phyloP scores from a whole-genome alignment of 2,113 vertebrate species.

The Thalassoma bifasciatum region DNA sequence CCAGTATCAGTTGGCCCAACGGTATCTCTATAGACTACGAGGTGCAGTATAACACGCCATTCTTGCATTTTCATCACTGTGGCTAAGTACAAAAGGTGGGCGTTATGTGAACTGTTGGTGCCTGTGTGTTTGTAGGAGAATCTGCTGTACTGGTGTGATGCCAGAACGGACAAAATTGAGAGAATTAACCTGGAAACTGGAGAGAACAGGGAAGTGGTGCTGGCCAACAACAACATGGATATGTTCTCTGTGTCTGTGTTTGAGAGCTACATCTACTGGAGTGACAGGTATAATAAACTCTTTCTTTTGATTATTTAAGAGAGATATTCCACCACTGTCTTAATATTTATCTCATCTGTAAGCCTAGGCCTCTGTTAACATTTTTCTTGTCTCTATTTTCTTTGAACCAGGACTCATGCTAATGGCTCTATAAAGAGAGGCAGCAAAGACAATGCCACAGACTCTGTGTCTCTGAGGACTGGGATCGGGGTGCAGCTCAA shows the following conservation, averaged over 20 bases:
- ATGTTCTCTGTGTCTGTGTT: slow-evolving; percentile 99
- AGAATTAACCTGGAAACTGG: slow-evolving; percentile 95
- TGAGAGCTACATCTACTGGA: slow-evolving; percentile 98
- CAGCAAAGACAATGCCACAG: slow-evolving; percentile 94
- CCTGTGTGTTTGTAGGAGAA: slow-evolving; percentile 82
- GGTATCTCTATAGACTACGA: slow-evolving; percentile 97
- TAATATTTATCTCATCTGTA: slow-evolving; percentile 5
- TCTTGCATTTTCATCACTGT: background rate
- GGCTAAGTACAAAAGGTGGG: background rate
- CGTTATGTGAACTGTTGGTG: background rate
- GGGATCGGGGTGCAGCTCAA: slow-evolving; percentile 97
- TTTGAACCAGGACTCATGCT: slow-evolving; percentile 89
- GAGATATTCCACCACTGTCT: background rate
- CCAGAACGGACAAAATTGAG: slow-evolving; percentile 96
- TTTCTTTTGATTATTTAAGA: background rate
- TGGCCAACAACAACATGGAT: slow-evolving; percentile 98
- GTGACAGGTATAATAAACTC: slow-evolving; percentile 85
- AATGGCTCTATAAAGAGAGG: slow-evolving; percentile 98
- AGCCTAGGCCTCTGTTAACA: background rate
- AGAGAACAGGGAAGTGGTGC: slow-evolving; percentile 92
- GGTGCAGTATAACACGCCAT: slow-evolving; percentile 74
- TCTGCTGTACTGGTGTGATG: slow-evolving; percentile 97
- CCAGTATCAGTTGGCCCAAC: slow-evolving; percentile 98
- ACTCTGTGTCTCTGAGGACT: slow-evolving; percentile 92
- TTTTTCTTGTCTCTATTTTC: slow-evolving; percentile 10